Conservation (phyloP, 2,113 vertebrate species). For the Malaclemys terrapin region DNA sequence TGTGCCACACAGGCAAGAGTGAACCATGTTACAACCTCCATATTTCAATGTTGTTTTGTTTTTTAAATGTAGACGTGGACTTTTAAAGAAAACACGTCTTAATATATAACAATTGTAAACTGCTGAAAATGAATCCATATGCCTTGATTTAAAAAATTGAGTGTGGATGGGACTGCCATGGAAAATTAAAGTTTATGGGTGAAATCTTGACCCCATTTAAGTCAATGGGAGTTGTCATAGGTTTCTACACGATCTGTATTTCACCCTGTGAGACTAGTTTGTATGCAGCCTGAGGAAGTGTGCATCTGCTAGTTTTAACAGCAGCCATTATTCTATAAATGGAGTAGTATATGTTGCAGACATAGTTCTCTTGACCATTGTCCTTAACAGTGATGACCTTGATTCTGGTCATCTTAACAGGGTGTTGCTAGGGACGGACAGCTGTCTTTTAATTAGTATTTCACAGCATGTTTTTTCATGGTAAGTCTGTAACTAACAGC, state of each 20-base stretch:
- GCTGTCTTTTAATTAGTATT: slow-evolving; percentile 73
- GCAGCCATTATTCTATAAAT: background rate
- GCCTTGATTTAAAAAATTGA: background rate
- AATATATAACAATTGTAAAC: background rate
- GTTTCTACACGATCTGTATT: background rate
- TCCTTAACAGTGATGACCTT: background rate
- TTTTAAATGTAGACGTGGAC: background rate
- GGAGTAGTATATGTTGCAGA: background rate
- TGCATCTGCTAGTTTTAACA: background rate
- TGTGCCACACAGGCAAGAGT: background rate
- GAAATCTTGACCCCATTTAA: rapidly evolving
- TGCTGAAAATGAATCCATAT: background rate
- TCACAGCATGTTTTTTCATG: slow-evolving; percentile 71
- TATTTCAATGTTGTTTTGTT: background rate
- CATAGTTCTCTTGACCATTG: background rate
- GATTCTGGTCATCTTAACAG: background rate
- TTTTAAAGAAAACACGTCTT: background rate
- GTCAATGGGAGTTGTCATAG: background rate
- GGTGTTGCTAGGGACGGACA: slow-evolving; percentile 45
- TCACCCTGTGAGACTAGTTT: background rate
- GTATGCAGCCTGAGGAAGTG: background rate
- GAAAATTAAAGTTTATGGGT: background rate
- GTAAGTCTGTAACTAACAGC: slow-evolving; percentile 41
- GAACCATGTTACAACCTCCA: background rate
- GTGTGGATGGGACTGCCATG: background rate